Base-by-base conservation (phyloP, 2,797 vertebrate species). In the Xenopus petersii region DNA sequence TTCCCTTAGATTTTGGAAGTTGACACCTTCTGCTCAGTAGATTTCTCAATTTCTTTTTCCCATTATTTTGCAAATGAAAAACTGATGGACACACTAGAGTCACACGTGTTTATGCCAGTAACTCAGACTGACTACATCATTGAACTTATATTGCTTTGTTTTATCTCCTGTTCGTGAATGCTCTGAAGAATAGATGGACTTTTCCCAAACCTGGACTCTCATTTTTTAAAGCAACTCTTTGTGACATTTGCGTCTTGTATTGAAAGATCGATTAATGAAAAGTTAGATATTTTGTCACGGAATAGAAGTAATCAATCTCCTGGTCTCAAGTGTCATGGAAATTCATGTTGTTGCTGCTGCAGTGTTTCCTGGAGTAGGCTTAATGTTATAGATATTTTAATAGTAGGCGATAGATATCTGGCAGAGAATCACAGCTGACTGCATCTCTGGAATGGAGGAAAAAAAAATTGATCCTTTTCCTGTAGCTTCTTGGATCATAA, bases 41-140 rank as follows among this genome's bases (percentile, higher is more conserved):
- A 69, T 69, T 55, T 65, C 60, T 58, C 70, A 73, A 78, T 78
- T 73, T 78, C 75, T 73, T 67, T 73, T 71, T 65, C 63, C 64
- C 60, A 78, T 78, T 78, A 78, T 73, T 78, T 78, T 70, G 64
- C 71, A 73, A 78, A 73, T 78, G 75, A 72, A 78, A 73, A 73
- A 55, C 65, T 78, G 75, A 78, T 78, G 75, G 75, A 67, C 75
- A 78, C 17, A 60, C 75, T 16, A 48, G 70, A 78, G 75, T 73
- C 75, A 78, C 75, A 78, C 71, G 73, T 73, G 71, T 65, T 78
- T 73, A 78, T 69, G 73, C 60, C 66, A 10, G 59, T 78, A 66
- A 65, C 65, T 73, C 42, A 73, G 70, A 73, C 69, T 78, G 71
- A 78, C 75, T 73, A 68, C 71, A 73, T 78, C 73, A 78, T 73